phyloP scores from a whole-genome alignment of 2,113 vertebrate species.

The Candoia aspera region DNA sequence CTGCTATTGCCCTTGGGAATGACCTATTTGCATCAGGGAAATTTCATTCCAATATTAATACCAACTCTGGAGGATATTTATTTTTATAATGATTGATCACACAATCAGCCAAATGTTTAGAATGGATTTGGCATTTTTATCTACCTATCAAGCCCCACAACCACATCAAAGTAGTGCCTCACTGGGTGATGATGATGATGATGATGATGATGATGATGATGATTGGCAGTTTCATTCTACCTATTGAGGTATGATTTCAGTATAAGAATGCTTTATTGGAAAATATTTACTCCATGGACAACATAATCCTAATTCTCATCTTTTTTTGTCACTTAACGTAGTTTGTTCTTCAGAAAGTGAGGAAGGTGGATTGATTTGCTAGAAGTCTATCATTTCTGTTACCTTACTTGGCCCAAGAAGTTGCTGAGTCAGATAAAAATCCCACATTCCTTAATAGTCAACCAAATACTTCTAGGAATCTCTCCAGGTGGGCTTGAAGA shows the following conservation, averaged over 20 bases:
- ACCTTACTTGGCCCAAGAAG: background rate
- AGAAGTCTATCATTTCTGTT: background rate
- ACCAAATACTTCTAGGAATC: background rate
- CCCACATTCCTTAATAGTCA: background rate
- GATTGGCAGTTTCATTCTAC: background rate
- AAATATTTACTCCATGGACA: background rate
- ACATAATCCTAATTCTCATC: background rate
- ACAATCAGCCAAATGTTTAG: background rate
- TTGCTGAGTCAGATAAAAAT: background rate
- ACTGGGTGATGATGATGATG: too few relatives aligned
- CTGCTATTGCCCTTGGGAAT: background rate
- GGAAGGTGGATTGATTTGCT: background rate
- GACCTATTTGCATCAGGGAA: background rate
- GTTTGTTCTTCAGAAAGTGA: background rate
- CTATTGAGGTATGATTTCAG: background rate
- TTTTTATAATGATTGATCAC: background rate
- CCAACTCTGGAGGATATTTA: background rate
- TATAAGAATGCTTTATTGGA: background rate
- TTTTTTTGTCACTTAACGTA: background rate
- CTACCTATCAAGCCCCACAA: background rate
- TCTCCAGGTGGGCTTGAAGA: background rate
- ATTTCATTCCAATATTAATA: background rate
- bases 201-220: too few relatives aligned
- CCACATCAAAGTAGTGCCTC: too few relatives aligned
- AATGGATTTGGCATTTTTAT: background rate